Base-by-base conservation (phyloP, 2,797 vertebrate genomes). In the Ceryle rudis region DNA sequence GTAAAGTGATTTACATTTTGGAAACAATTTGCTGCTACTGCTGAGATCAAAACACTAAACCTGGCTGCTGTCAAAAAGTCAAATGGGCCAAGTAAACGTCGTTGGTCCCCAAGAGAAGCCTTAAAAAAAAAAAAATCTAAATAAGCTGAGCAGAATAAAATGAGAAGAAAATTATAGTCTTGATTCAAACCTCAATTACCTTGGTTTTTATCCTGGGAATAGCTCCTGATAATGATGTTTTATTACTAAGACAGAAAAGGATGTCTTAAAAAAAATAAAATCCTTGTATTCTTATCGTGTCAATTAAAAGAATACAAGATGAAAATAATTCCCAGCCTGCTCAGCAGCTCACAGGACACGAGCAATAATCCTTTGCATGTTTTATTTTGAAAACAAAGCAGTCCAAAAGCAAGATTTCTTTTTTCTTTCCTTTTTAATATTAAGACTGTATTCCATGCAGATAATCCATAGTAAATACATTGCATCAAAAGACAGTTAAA, bases 341-440 rank as follows among this genome's bases (percentile, higher is more conserved):
- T 65, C 41, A 6, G 22, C 71, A 57, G 52, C 37, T 71, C 79
- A 51, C 29, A 18, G 33, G 41, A 75, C 25, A 42, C 4, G 29
- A 52, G 37, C 72, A 35, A 22, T 37, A 49, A 83, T 54, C 57
- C 51, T 96, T 92, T 65, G 66, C 37, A 16, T 35, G 89, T 89
- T 81, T 92, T 89, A 85, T 96, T 95, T 58, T 47, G 89, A 49
- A 89, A 61, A 92, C 44, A 69, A 88, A 91, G 84, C 87, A 86
- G 52, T 73, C 54, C 33, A 54, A 91, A 96, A 91, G 72, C 75
- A 73, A 86, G 66, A 51, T 37, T 6, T 29, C 15, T 26, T 26
- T 28, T 5, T 26, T 41, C 8, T 31, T 28, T 44, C 8, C 28
- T 41, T 72, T 97, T 95, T 83, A 90, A 62, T 81, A 39, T 52